phyloP scores from a whole-genome alignment of 2,888 invertebrate genomes.

The Uloborus plumipes region DNA sequence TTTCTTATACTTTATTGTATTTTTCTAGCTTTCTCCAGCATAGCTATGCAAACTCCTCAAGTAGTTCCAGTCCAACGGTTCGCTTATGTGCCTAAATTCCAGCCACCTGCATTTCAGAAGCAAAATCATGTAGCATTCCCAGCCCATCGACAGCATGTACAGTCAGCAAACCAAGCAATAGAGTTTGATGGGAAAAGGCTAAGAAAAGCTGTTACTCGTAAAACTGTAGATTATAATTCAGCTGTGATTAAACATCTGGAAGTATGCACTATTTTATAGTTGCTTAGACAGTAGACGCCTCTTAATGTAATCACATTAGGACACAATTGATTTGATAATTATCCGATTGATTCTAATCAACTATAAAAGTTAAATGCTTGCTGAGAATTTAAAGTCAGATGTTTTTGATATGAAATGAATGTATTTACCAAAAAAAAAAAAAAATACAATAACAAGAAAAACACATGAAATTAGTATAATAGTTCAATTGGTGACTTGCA shows the following conservation, averaged over 20 bases:
- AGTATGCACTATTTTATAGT: conserved; percentile 74
- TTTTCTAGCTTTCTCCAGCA: not conserved
- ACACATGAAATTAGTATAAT: too few species aligned
- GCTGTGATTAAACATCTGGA: conserved; percentile 92
- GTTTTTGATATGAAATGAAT: too few species aligned
- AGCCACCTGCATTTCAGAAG: conserved; percentile 63
- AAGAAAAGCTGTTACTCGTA: conserved; percentile 95
- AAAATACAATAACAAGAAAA: too few species aligned
- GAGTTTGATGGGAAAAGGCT: conserved; percentile 97
- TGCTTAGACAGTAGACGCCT: too few species aligned
- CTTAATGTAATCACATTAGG: too few species aligned
- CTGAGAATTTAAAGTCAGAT: too few species aligned
- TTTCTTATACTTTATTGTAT: too few species aligned
- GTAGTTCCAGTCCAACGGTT: conserved; percentile 44
- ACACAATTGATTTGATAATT: too few species aligned
- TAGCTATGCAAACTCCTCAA: conserved; percentile 49
- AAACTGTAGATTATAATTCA: conserved; percentile 98
- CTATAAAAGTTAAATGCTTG: too few species aligned
- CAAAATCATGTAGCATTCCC: conserved; percentile 43
- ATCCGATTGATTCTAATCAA: too few species aligned
- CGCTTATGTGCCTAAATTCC: conserved; percentile 54
- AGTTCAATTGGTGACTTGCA: too few species aligned
- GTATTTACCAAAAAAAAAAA: too few species aligned
- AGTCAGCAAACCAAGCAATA: conserved; percentile 66
- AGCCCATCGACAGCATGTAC: conserved; percentile 48